Base-by-base conservation (phyloP, 2,113 vertebrate species). In the Coreoperca whiteheadi region DNA sequence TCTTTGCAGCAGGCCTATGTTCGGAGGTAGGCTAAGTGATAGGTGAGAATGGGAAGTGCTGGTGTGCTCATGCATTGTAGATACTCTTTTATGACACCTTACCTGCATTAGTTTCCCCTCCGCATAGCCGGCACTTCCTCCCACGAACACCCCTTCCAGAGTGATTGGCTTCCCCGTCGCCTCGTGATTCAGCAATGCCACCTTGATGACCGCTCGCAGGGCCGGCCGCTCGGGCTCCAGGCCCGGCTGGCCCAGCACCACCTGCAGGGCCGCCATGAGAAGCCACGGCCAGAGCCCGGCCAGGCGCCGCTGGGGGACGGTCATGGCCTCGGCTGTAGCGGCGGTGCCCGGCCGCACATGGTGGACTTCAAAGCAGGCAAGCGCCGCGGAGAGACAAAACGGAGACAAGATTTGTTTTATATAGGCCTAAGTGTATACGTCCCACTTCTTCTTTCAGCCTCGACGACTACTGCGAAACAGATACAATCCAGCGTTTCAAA, bases 271-370 rank as follows among this genome's bases (percentile, higher is more conserved):
- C 90, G 97, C 97, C 97, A 97, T 96, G 91, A 98, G 96, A 95
- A 99, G 97, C 97, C 97, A 98, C 93, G 96, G 97, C 98, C 97
- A 99, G 95, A 98, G 97, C 95, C 96, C 96, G 96, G 96, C 96
- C 97, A 97, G 95, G 95, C 96, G 97, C 96, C 96, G 95, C 96
- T 86, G 97, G 94, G 95, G 96, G 95, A 96, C 95, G 96, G 96
- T 99, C 98, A 99, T 99, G 97, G 97, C 97, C 96, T 96, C 95
- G 97, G 96, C 95, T 96, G 97, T 88, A 93, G 96, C 95, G 94
- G 95, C 91, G 95, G 95, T 92, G 96, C 94, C 94, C 83, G 94
- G 96, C 96, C 97, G 96, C 95, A 94, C 98, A 99, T 99, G 95
- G 95, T 96, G 97, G 95, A 96, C 93, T 83, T 95, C 88, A 94